Base-by-base conservation (phyloP, 2,888 invertebrate species). In the Oxystoma pomonae region DNA sequence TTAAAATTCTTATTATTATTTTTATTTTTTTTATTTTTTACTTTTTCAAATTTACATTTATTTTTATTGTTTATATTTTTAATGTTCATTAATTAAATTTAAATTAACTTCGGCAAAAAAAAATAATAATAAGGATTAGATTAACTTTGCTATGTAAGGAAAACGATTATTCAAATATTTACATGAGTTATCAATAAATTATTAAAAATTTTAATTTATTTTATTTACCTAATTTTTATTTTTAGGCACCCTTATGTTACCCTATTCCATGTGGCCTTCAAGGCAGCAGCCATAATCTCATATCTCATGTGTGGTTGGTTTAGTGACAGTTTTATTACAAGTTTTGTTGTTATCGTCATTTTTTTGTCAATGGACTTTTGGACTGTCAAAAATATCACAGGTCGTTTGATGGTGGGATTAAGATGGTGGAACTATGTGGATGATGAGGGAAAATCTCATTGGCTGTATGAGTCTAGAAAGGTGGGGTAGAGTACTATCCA, bases 351-450 rank as follows among this genome's bases (percentile, higher is more conserved):
- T 22, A 90, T 98, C 50, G 87, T 95, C 12, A 82, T 98, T 21
- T 84, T 99, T 60, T 84, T 99, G 5, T 98, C 98, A 0, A 91
- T 98, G 82, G 99, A 99, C 80, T 99, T 99, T 83, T 99, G 99
- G 99, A 96, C 96, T 16, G 98, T 98, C 0, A 99, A 99, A 83
- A 97, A 97, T 80, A 91, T 97, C 57, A 95, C 94, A 66, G 98
- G 98, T 35, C 86, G 98, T 59, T 82, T 98, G 55, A 85, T 99
- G 78, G 98, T 98, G 19, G 98, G 98, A 0, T 82, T 99, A 18
- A 84, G 99, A 69, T 99, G 99, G 98, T 99, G 99, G 99, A 99
- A 98, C 83, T 96, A 98, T 78, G 94, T 99, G 0, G 98, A 99
- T 77, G 97, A 96, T 73, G 92, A 96, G 68, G 99, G 99, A 50